Conservation (phyloP, 2,797 vertebrate species). For the Danio kyathit region DNA sequence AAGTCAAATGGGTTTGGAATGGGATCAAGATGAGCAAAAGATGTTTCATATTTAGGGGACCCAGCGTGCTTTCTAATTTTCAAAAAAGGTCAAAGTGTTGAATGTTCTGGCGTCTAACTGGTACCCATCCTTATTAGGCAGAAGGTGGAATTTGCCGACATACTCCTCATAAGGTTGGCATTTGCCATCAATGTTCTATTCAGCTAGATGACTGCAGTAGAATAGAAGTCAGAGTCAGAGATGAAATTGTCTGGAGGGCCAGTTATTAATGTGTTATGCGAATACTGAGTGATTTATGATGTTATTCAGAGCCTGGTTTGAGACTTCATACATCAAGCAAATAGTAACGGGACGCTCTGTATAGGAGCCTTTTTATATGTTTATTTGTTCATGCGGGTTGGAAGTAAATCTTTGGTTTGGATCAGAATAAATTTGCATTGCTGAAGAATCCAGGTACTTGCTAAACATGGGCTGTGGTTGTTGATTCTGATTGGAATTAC, state of each 20-base stretch:
- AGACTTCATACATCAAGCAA: conserved; percentile 12
- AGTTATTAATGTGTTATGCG: conserved; percentile 36
- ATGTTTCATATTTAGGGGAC: not conserved
- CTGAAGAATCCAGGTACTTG: not conserved
- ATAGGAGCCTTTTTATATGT: not conserved
- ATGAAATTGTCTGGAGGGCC: conserved; percentile 18
- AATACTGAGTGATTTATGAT: conserved; percentile 15
- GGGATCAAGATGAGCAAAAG: not conserved
- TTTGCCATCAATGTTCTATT: conserved; percentile 35
- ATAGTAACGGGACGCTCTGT: conserved; percentile 4
- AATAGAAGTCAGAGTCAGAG: conserved; percentile 16
- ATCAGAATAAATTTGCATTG: not conserved
- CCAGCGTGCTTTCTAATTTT: not conserved
- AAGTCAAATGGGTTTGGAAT: not conserved
- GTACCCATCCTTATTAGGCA: conserved; percentile 15
- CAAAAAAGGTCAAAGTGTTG: not conserved
- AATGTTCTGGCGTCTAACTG: not conserved
- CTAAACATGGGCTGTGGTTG: not conserved
- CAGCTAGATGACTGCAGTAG: not conserved
- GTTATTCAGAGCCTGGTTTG: conserved; percentile 2
- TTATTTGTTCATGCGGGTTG: not conserved
- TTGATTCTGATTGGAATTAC: not conserved
- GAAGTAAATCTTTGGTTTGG: not conserved
- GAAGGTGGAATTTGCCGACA: conserved; percentile 16
- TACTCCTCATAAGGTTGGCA: conserved; percentile 7